Evolutionary conservation across 2,113 vertebrate genomes (phyloP), one percentile per base, ranked within the genome.

Genomic region (Urocynchramus pylzowi): DNA sequence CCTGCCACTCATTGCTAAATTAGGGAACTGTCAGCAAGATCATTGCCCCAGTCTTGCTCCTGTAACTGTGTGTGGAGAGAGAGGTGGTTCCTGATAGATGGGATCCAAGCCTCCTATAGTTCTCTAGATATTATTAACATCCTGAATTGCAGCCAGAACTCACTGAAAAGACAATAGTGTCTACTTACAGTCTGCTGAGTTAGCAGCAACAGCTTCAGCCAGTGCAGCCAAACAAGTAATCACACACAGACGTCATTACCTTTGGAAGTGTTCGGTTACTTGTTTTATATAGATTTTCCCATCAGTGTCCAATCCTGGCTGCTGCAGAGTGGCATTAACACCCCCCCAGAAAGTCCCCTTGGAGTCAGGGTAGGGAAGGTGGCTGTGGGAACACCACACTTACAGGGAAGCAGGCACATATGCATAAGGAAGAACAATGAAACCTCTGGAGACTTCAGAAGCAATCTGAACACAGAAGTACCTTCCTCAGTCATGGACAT

Each of bases 171-270:
- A 91, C 84, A 87, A 73, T 96, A 39, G 87, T 69, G 84, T 91
- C 89, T 96, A 73, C 94, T 92, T 86, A 56, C 59, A 91, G 87
- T 87, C 91, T 95, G 94, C 95, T 97, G 94, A 96, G 81, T 76
- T 82, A 95, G 93, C 94, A 96, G 74, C 90, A 87, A n/a, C 52
- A 53, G 41, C 95, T 94, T 82, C 90, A 93, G 89, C 93, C 76
- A 42, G 1, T 57, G 75, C 87, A 90, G 78, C 70, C 59, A 65
- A 94, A 91, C 94, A 91, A 94, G 91, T 80, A 85, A 90, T 73
- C 84, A 42, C 91, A 80, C 0, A 8, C 63, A 88, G 89, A 83
- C 3, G 0, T 65, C 7, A 6, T 31, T 90, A 61, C 63, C 57
- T 63, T 54, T 5, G 24, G 47, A 97, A 95, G 89, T 35, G 53